These are phyloP conservation scores for Morelia viridis DNA, from an alignment of 2,797 vertebrate species.

Conservation along the genomic window DNA sequence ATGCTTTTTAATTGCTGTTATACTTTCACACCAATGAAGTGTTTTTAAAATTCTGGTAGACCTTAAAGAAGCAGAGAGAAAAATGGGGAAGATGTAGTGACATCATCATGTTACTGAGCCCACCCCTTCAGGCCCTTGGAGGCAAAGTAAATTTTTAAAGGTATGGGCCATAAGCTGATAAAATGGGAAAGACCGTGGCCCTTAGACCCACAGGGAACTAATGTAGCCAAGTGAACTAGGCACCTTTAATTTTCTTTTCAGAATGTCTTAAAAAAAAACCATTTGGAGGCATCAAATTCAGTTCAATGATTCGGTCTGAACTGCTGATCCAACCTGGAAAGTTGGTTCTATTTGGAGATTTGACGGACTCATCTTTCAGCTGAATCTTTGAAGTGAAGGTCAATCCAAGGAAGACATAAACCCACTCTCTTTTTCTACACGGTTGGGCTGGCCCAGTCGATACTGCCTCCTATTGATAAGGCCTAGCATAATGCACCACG, in stretches of 20 bases:
- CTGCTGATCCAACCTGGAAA: too few species aligned
- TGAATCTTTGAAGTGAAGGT: not conserved
- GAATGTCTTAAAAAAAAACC: not conserved
- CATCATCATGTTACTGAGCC: too few species aligned
- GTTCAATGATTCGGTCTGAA: too few species aligned
- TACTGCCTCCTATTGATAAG: not conserved
- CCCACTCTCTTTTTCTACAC: too few species aligned
- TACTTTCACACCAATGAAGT: too few species aligned
- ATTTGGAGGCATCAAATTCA: not conserved
- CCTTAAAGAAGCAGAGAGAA: too few species aligned
- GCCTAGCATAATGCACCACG: not conserved
- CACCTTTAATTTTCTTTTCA: not conserved
- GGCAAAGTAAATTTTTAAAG: not conserved
- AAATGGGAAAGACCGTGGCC: too few species aligned
- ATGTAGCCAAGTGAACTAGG: not conserved
- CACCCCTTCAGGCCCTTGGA: not conserved
- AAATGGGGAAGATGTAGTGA: too few species aligned
- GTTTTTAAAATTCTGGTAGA: too few species aligned
- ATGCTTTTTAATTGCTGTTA: too few species aligned
- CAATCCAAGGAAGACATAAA: not conserved
- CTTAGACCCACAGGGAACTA: not conserved
- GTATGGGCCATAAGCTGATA: too few species aligned
- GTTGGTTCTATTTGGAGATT: not conserved
- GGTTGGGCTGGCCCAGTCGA: not conserved
- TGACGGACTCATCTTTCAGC: not conserved